phyloP scores from a whole-genome alignment of 2,797 vertebrate genomes.

The Ptychadena robeensis region DNA sequence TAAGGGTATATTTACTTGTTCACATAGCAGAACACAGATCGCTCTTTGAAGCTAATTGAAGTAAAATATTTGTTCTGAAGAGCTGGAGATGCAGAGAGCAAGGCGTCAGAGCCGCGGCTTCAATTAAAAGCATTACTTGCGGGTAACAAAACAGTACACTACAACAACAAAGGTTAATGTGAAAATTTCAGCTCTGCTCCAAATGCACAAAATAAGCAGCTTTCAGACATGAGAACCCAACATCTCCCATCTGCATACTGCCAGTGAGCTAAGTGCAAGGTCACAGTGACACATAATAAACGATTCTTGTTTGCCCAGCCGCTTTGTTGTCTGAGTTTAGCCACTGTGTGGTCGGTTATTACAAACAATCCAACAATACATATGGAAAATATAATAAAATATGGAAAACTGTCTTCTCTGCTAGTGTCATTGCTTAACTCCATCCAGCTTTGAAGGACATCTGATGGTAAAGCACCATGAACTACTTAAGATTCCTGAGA shows the following conservation, averaged over 20 bases:
- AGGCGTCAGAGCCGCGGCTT: conserved; percentile 33
- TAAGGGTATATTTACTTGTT: conserved; percentile 61
- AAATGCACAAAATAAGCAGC: conserved; percentile 27
- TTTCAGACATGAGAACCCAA: neutral
- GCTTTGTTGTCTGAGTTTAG: neutral
- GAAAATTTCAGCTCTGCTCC: conserved; percentile 35
- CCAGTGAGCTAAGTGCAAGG: conserved; percentile 2
- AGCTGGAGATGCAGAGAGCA: conserved; percentile 18
- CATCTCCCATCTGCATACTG: conserved; percentile 22
- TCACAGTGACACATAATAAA: conserved; percentile 16
- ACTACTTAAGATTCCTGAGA: too few relatives aligned
- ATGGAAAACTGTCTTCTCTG: neutral
- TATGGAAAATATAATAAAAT: neutral
- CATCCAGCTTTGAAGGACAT: too few relatives aligned
- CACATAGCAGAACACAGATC: conserved; percentile 62
- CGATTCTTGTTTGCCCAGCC: too few relatives aligned
- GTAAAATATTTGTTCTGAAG: conserved; percentile 61
- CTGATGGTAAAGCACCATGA: too few relatives aligned
- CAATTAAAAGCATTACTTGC: conserved; percentile 52
- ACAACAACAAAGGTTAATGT: conserved; percentile 44
- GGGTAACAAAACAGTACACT: conserved; percentile 51
- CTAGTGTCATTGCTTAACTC: too few relatives aligned
- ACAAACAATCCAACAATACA: neutral
- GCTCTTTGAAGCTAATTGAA: conserved; percentile 62
- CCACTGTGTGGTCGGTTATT: neutral